phyloP scores from a whole-genome alignment of 1,140 invertebrate genomes.

The Cydia strobilella region DNA sequence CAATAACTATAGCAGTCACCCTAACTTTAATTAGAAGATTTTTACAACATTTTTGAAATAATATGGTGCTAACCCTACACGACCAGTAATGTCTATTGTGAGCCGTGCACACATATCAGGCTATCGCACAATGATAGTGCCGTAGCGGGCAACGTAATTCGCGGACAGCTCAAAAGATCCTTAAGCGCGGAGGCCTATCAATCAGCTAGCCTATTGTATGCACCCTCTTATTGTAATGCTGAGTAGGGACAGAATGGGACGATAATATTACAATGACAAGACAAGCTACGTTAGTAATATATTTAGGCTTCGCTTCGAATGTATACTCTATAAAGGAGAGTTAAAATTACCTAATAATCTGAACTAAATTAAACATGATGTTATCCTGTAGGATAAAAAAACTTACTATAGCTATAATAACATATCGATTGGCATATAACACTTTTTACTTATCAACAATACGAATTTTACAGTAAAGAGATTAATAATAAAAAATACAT shows the following conservation, averaged over 20 bases:
- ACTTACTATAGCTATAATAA: too few relatives aligned
- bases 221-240: conserved; percentile 7
- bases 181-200: conserved; percentile 48
- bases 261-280: conserved; percentile 1
- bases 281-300: not conserved
- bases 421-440: not conserved
- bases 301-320: too few relatives aligned
- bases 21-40: too few relatives aligned
- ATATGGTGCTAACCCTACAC: conserved; percentile 31
- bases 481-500: not conserved
- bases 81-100: conserved; percentile 50
- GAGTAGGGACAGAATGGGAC: conserved; percentile 3
- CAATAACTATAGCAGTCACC: too few relatives aligned
- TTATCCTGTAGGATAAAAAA: too few relatives aligned
- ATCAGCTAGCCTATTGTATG: conserved; percentile 44
- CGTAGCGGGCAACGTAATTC: conserved; percentile 29
- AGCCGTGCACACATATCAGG: conserved; percentile 50
- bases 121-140: conserved; percentile 48
- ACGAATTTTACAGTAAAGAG: not conserved
- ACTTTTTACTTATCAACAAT: not conserved
- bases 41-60: not conserved
- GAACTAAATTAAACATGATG: too few relatives aligned
- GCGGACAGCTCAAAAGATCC: conserved; percentile 52
- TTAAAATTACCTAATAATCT: too few relatives aligned
- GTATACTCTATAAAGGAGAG: too few relatives aligned